phyloP scores from a whole-genome alignment of 2,888 invertebrate genomes.

The Cylloceria caligata region DNA sequence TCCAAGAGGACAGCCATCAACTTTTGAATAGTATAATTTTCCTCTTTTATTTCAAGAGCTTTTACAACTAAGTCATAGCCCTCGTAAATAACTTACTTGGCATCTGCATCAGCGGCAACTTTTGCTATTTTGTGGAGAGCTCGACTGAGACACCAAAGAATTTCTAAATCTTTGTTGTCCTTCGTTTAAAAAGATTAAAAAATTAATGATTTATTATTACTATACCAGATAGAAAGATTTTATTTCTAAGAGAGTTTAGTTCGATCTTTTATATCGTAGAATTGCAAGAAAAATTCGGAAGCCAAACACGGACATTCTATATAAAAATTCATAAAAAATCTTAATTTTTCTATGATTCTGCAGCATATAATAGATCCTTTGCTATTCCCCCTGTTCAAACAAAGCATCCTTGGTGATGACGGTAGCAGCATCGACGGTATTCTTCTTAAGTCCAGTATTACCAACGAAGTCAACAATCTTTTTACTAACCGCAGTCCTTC shows the following conservation, averaged over 20 bases:
- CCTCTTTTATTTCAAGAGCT: constrained; percentile 87
- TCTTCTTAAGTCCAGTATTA: constrained; percentile 74
- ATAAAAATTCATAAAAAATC: constrained; percentile 30
- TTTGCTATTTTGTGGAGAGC: constrained; percentile 92
- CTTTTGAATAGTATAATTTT: constrained; percentile 88
- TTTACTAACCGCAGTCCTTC: constrained; percentile 18
- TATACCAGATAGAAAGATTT: constrained; percentile 36
- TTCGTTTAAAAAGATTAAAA: constrained; percentile 74
- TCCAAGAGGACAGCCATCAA: constrained; percentile 91
- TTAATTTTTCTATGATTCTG: constrained; percentile 86
- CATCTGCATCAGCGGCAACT: constrained; percentile 86
- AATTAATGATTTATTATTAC: constrained; percentile 7
- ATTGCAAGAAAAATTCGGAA: constrained; percentile 7
- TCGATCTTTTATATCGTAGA: constrained; percentile 38
- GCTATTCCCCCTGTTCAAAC: constrained; percentile 88
- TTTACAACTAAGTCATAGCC: constrained; percentile 88
- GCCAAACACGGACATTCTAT: neutral
- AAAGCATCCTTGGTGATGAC: constrained; percentile 85
- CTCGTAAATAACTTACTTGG: constrained; percentile 88
- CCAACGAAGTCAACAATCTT: constrained; percentile 69
- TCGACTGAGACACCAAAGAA: constrained; percentile 93
- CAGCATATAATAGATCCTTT: constrained; percentile 88
- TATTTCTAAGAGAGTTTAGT: neutral
- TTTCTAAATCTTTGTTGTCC: constrained; percentile 88
- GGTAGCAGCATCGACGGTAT: constrained; percentile 72